Percentiles rank a stretch among this genome's conserved stretches.
These are phyloP conservation scores for Lamellibrachia columna DNA, from an alignment of 2,888 invertebrate species.

Conservation along the genomic window DNA sequence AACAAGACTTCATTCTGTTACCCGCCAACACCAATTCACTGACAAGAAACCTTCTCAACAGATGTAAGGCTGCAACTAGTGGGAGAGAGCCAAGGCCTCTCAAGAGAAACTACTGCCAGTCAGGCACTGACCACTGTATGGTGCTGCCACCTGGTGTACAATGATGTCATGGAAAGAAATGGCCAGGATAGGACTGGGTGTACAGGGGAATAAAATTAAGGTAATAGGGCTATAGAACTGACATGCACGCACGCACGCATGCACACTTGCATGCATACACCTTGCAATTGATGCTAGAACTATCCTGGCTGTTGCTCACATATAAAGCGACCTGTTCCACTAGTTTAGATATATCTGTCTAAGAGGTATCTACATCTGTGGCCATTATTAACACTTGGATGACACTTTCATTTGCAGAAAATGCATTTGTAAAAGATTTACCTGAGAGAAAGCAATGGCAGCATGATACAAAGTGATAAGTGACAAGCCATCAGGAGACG, in stretches of 20 bases:
- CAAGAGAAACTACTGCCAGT: not conserved
- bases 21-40: not conserved
- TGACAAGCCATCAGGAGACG: not conserved
- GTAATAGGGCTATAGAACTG: not conserved
- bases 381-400: not conserved
- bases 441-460: not conserved
- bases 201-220: not conserved
- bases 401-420: not conserved
- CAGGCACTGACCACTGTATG: not conserved
- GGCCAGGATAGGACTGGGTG: not conserved
- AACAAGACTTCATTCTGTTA: not conserved
- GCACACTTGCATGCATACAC: not conserved
- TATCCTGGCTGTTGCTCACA: not conserved
- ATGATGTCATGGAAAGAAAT: not conserved
- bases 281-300: not conserved
- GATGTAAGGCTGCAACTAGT: not conserved
- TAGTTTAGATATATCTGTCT: not conserved
- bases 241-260: not conserved
- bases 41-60: not conserved
- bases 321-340: not conserved
- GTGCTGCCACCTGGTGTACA: slow-evolving; percentile 1
- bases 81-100: not conserved
- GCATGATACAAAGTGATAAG: not conserved
- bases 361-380: not conserved
- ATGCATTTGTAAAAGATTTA: not conserved